Evolutionary conservation across 2,888 invertebrate species (phyloP).

Genomic region (Leptopilina myrica): DNA sequence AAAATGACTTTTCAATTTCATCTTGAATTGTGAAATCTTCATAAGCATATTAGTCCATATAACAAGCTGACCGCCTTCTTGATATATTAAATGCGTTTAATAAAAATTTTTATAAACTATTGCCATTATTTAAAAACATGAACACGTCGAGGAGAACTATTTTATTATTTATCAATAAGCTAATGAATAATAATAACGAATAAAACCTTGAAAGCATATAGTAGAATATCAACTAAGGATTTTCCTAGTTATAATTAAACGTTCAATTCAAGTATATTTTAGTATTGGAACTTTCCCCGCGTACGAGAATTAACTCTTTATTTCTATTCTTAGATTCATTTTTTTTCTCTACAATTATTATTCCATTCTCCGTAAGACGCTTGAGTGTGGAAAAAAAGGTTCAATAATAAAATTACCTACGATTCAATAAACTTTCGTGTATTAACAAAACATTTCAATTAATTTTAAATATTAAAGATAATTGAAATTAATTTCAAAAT

Average conservation of each 20-base stretch:
- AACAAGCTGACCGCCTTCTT: conserved; percentile 32
- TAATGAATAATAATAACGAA: neutral
- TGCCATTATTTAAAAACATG: conserved; percentile 12
- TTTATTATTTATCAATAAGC: neutral
- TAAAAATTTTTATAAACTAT: conserved; percentile 42
- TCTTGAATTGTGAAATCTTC: conserved; percentile 22
- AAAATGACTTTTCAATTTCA: conserved; percentile 26
- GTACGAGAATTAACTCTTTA: neutral
- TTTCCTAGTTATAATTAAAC: conserved; percentile 10
- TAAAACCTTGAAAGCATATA: neutral
- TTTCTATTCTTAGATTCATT: neutral
- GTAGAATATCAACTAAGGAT: conserved; percentile 9
- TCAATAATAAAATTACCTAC: too few species aligned
- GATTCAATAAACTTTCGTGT: too few species aligned
- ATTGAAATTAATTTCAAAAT: too few species aligned
- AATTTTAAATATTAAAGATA: too few species aligned
- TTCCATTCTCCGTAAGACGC: too few species aligned
- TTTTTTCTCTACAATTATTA: too few species aligned
- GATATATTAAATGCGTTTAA: conserved; percentile 45
- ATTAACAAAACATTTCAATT: too few species aligned
- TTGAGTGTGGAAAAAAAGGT: too few species aligned
- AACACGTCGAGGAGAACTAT: neutral
- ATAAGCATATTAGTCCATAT: conserved; percentile 18
- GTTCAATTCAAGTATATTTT: neutral
- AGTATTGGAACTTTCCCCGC: neutral